Percentiles rank a stretch among this genome's conserved stretches.
These are phyloP conservation scores for Lycaena phlaeas DNA, from an alignment of 2,888 invertebrate genomes.

Conservation along the genomic window DNA sequence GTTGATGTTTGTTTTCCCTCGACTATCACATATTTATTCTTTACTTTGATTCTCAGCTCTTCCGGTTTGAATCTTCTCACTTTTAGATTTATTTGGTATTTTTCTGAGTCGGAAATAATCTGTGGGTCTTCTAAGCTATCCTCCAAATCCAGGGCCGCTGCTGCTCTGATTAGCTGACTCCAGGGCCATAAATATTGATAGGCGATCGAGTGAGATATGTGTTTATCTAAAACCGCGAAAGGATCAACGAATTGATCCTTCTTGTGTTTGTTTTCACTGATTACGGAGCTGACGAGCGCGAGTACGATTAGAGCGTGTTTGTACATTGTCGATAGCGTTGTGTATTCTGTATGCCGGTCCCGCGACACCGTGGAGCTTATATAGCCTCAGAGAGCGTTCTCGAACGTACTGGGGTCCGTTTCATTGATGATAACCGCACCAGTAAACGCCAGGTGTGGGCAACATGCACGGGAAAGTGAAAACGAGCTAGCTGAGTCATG, in stretches of 20 bases:
- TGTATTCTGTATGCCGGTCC: conserved; percentile 29
- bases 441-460: conserved; percentile 41
- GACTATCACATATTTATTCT: conserved; percentile 50
- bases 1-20: conserved; percentile 50
- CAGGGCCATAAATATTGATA: conserved; percentile 61
- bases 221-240: conserved; percentile 46
- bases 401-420: conserved; percentile 44
- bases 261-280: conserved; percentile 34
- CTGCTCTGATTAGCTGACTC: conserved; percentile 51
- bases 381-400: conserved; percentile 56
- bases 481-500: conserved; percentile 19
- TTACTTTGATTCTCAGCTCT: conserved; percentile 53
- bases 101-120: conserved; percentile 44
- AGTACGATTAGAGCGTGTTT: conserved; percentile 37
- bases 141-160: conserved; percentile 41
- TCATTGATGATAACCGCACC: conserved; percentile 51
- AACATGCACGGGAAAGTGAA: conserved; percentile 39
- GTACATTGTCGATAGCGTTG: conserved; percentile 32
- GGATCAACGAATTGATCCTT: conserved; percentile 36
- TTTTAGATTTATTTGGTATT: conserved; percentile 44
- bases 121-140: conserved; percentile 48
- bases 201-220: conserved; percentile 46
- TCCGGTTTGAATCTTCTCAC: conserved; percentile 54
- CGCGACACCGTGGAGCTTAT: conserved; percentile 35
- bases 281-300: conserved; percentile 30